These are phyloP conservation scores for Halyomorpha halys DNA, from an alignment of 1,140 invertebrate genomes.

Conservation along the genomic window DNA sequence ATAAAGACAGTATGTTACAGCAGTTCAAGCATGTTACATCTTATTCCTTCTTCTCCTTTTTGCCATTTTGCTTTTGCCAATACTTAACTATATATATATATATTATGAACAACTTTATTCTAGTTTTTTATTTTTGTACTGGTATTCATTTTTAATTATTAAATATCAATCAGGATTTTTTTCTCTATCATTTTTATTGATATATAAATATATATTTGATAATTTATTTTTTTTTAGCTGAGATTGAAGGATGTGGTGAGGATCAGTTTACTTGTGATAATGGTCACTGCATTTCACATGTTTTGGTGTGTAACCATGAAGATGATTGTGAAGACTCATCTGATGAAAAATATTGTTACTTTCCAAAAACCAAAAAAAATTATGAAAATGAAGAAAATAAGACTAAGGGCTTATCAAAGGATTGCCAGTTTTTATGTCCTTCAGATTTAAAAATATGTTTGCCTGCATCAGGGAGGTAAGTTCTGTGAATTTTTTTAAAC, in stretches of 20 bases:
- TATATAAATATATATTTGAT: too few species aligned
- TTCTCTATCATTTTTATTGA: too few species aligned
- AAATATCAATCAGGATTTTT: too few species aligned
- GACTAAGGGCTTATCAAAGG: neutral
- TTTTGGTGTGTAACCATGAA: conserved; percentile 44
- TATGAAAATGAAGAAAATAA: neutral
- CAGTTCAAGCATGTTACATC: too few species aligned
- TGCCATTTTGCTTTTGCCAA: too few species aligned
- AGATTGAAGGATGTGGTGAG: conserved; percentile 47
- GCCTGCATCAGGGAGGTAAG: neutral
- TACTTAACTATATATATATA: too few species aligned
- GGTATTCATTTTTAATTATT: too few species aligned
- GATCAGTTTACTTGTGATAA: conserved; percentile 40
- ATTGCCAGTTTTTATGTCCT: neutral
- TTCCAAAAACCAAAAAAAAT: neutral
- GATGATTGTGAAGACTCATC: conserved; percentile 46
- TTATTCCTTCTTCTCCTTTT: too few species aligned
- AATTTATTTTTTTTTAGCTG: conserved; percentile 33
- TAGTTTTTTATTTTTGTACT: too few species aligned
- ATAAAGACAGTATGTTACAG: too few species aligned
- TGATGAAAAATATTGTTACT: conserved; percentile 37
- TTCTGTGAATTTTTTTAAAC: too few species aligned
- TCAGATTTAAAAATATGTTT: neutral
- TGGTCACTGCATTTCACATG: conserved; percentile 40
- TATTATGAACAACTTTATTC: too few species aligned